Evolutionary conservation across 1,140 invertebrate genomes (phyloP).

Genomic region (Drepana arcuata): DNA sequence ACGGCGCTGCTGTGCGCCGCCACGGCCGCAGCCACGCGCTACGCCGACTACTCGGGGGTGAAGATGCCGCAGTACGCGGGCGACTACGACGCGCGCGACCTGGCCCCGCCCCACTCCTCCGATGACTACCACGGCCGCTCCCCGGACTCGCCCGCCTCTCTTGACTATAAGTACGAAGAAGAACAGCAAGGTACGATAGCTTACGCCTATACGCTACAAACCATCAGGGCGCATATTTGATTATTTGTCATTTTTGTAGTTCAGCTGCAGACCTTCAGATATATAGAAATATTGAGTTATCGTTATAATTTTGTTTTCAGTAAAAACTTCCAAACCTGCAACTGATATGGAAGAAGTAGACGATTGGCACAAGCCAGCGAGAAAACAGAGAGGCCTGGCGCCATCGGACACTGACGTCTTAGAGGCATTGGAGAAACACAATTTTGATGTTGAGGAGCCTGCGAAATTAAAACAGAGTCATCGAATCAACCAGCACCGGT

Average conservation of each 20-base stretch:
- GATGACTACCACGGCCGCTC: slow-evolving; percentile 38
- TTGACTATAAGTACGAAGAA: slow-evolving; percentile 44
- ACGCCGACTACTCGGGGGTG: slow-evolving; percentile 36
- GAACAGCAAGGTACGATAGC: slow-evolving; percentile 20
- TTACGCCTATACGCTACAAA: too few relatives aligned
- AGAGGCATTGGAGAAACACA: slow-evolving; percentile 2
- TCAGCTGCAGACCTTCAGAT: too few relatives aligned
- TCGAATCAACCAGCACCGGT: slow-evolving; percentile 15
- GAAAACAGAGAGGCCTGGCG: slow-evolving; percentile 16
- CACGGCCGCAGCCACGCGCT: slow-evolving; percentile 18
- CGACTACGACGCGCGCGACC: slow-evolving; percentile 19
- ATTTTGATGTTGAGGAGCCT: slow-evolving; percentile 14
- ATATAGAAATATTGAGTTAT: too few relatives aligned
- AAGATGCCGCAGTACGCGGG: slow-evolving; percentile 43
- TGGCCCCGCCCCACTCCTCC: slow-evolving; percentile 3
- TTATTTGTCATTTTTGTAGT: too few relatives aligned
- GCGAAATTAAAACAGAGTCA: slow-evolving; percentile 15
- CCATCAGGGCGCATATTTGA: too few relatives aligned
- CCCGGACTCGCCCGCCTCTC: slow-evolving; percentile 23
- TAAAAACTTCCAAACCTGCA: slow-evolving; percentile 13
- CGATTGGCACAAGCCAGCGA: slow-evolving; percentile 17
- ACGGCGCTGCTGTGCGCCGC: slow-evolving; percentile 19
- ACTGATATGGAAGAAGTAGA: slow-evolving; percentile 14
- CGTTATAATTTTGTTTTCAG: slow-evolving; percentile 6
- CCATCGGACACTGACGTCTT: background rate